phyloP scores from a whole-genome alignment of 2,113 vertebrate species.

The Siphamia tubifer region DNA sequence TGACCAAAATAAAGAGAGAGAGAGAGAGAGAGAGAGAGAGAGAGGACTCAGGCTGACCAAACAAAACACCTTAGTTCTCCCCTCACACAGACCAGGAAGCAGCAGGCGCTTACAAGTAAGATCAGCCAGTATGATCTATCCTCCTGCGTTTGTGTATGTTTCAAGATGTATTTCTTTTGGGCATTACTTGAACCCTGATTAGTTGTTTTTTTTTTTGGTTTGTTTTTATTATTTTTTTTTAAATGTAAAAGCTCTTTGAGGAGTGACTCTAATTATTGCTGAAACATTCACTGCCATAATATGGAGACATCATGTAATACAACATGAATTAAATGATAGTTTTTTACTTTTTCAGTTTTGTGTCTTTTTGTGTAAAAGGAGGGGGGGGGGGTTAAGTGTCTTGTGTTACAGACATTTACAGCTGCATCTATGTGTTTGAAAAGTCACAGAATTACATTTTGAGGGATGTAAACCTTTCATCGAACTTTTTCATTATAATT shows the following conservation, averaged over 20 bases:
- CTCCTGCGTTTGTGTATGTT: slow-evolving; percentile 52
- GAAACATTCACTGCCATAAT: slow-evolving; percentile 92
- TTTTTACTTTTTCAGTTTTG: slow-evolving; percentile 93
- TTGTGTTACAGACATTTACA: not conserved
- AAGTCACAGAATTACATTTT: too few relatives aligned
- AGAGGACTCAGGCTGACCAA: slow-evolving; percentile 39
- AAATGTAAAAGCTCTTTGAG: slow-evolving; percentile 82
- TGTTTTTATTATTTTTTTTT: slow-evolving; percentile 60
- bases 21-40: slow-evolving; percentile 28
- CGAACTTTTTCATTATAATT: too few relatives aligned
- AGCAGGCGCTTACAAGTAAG: slow-evolving; percentile 42
- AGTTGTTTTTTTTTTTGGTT: slow-evolving; percentile 70
- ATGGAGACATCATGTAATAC: slow-evolving; percentile 90
- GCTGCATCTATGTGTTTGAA: too few relatives aligned
- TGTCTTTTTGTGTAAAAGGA: slow-evolving; percentile 44
- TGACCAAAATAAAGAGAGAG: slow-evolving; percentile 76
- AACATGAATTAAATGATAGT: slow-evolving; percentile 97
- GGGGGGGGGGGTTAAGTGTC: not conserved
- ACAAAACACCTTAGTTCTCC: slow-evolving; percentile 45
- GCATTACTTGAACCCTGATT: slow-evolving; percentile 85
- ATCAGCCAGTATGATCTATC: slow-evolving; percentile 40
- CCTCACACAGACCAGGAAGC: slow-evolving; percentile 51
- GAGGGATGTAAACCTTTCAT: too few relatives aligned
- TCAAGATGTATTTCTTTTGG: slow-evolving; percentile 68
- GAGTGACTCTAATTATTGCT: slow-evolving; percentile 83